Percentiles rank a stretch among this genome's conserved stretches.
Evolutionary conservation across 2,113 vertebrate genomes (phyloP).

Genomic region (Ictalurus punctatus): DNA sequence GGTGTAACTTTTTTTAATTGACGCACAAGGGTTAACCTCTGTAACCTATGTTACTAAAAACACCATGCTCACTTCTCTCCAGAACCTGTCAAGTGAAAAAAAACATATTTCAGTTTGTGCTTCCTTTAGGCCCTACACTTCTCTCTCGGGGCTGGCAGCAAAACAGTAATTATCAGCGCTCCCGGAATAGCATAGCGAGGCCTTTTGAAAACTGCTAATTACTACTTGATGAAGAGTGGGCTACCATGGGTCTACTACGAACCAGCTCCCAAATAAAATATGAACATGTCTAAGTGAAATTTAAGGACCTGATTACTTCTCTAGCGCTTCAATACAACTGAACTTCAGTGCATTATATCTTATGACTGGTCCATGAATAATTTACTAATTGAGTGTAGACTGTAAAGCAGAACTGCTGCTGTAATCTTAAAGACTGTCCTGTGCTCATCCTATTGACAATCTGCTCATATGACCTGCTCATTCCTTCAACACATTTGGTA

Average conservation of each 20-base stretch:
- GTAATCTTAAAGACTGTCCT: not conserved
- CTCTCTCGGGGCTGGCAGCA: conserved; percentile 45
- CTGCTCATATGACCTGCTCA: not conserved
- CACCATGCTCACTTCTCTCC: conserved; percentile 38
- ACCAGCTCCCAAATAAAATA: conserved; percentile 1
- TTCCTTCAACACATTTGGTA: not conserved
- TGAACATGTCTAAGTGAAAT: not conserved
- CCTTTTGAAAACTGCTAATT: conserved; percentile 54
- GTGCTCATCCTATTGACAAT: not conserved
- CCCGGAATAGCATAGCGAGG: conserved; percentile 35
- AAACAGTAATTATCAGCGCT: conserved; percentile 54
- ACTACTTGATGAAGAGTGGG: conserved; percentile 37
- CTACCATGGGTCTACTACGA: conserved; percentile 9
- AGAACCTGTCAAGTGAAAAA: conserved; percentile 18
- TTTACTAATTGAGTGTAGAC: not conserved
- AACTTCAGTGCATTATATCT: not conserved
- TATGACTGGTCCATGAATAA: not conserved
- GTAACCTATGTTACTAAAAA: conserved; percentile 16
- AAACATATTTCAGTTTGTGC: conserved; percentile 42
- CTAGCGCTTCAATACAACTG: not conserved
- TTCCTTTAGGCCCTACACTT: conserved; percentile 45
- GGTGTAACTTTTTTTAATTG: too few species aligned
- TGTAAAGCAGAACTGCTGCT: not conserved
- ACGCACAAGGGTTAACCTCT: not conserved
- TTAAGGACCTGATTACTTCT: not conserved